A percentile compares a stretch with the other conserved stretches of the same genome.
Conservation (phyloP, 2,888 invertebrate species). For the Lutraria lutraria region DNA sequence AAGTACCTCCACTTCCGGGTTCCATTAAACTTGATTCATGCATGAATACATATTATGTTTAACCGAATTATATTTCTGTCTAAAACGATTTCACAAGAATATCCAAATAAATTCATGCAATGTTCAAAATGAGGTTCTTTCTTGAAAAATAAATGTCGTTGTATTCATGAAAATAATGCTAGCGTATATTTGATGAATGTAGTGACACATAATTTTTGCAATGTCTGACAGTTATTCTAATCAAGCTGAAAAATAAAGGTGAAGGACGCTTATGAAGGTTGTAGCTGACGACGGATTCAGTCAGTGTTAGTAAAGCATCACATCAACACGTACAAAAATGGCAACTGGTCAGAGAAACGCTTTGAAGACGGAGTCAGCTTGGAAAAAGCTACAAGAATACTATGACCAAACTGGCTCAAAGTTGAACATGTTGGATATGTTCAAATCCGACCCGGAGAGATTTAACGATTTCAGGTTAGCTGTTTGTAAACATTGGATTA, state of each 20-base stretch:
- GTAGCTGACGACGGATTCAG: slow-evolving; percentile 6
- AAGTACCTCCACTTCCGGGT: background rate
- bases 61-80: background rate
- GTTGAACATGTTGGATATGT: slow-evolving; percentile 94
- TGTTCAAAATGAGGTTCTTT: background rate
- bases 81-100: background rate
- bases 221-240: background rate
- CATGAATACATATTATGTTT: background rate
- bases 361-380: slow-evolving; percentile 79
- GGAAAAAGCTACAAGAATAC: slow-evolving; percentile 78
- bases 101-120: background rate
- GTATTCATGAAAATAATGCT: background rate
- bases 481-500: slow-evolving; percentile 1
- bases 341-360: slow-evolving; percentile 68
- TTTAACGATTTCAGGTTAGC: slow-evolving; percentile 95
- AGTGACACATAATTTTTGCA: background rate
- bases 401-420: slow-evolving; percentile 91
- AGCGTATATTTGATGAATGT: no score
- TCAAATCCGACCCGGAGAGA: slow-evolving; percentile 92
- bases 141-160: background rate
- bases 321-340: slow-evolving; percentile 54
- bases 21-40: background rate
- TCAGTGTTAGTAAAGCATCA: background rate
- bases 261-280: slow-evolving; percentile 46
- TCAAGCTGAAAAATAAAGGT: slow-evolving; percentile 4